A percentile compares a stretch with the other conserved stretches of the same genome.
These are phyloP conservation scores for Coelinius sp. DNA, from an alignment of 2,888 invertebrate species.

Conservation along the genomic window DNA sequence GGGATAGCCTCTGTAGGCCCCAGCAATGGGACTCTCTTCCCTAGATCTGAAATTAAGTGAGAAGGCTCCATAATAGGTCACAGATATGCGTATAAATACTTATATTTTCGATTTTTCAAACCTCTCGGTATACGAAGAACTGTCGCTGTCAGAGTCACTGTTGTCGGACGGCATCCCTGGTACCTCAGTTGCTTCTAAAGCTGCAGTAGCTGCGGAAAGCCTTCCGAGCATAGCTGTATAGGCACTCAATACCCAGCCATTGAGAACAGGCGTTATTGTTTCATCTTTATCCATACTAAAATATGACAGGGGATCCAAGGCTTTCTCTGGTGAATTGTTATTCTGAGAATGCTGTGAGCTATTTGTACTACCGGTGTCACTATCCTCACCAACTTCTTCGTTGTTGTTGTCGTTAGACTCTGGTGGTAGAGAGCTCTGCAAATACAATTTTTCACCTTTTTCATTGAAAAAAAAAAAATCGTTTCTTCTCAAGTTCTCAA, in stretches of 20 bases:
- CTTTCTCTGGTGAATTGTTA: slow-evolving; percentile 59
- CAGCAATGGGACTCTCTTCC: slow-evolving; percentile 60
- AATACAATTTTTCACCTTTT: no score
- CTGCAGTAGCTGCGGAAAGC: slow-evolving; percentile 65
- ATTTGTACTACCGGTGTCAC: slow-evolving; percentile 60
- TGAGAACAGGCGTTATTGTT: slow-evolving; percentile 63
- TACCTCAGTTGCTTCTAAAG: slow-evolving; percentile 61
- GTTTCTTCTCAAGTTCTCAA: no score
- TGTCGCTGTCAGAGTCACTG: slow-evolving; percentile 67
- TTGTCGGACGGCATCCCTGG: slow-evolving; percentile 62
- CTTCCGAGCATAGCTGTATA: slow-evolving; percentile 68
- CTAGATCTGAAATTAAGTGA: slow-evolving; percentile 57
- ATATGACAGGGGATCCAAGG: slow-evolving; percentile 61
- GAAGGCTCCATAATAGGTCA: no score
- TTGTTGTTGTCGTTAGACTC: slow-evolving; percentile 63
- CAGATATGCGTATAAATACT: no score
- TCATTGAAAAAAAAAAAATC: no score
- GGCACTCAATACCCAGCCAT: slow-evolving; percentile 66
- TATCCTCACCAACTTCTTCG: slow-evolving; percentile 63
- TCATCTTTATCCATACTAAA: slow-evolving; percentile 66
- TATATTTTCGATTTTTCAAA: neutral
- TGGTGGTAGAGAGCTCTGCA: slow-evolving; percentile 52
- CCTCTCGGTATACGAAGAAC: slow-evolving; percentile 65
- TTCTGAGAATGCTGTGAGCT: slow-evolving; percentile 63
- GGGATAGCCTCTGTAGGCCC: slow-evolving; percentile 65